These are phyloP conservation scores for Caiman crocodilus DNA, from an alignment of 2,797 vertebrate genomes.

Conservation along the genomic window DNA sequence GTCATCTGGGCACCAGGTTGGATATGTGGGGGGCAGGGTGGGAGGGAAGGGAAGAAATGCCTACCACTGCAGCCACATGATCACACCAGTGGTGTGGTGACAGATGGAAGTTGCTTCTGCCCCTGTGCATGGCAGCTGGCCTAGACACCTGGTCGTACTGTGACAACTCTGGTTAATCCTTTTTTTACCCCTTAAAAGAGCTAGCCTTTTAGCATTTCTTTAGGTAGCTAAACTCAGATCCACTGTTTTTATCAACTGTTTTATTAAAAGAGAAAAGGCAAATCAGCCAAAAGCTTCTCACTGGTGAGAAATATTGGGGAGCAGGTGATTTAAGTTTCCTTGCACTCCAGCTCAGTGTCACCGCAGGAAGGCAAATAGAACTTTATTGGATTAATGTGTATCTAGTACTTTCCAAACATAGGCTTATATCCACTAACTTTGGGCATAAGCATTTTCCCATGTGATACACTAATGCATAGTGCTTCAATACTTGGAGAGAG, in stretches of 20 bases:
- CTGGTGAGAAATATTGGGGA: not conserved
- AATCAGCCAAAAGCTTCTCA: not conserved
- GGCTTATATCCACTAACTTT: rapidly evolving
- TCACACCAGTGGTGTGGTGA: too few relatives aligned
- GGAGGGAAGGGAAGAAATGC: too few relatives aligned
- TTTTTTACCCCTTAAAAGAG: not conserved
- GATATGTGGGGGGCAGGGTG: too few relatives aligned
- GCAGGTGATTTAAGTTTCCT: not conserved
- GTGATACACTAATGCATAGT: not conserved
- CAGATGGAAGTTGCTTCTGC: too few relatives aligned
- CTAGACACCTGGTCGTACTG: too few relatives aligned
- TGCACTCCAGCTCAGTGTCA: not conserved
- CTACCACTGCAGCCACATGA: too few relatives aligned
- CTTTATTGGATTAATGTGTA: not conserved
- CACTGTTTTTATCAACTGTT: not conserved
- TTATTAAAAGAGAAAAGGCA: not conserved
- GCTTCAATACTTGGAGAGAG: not conserved
- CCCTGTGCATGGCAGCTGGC: not conserved
- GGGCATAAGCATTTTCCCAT: not conserved
- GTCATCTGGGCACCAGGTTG: too few relatives aligned
- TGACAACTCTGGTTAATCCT: too few relatives aligned
- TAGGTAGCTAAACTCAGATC: not conserved
- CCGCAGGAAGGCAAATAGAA: not conserved
- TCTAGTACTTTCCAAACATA: not conserved
- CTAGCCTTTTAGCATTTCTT: not conserved